Evolutionary conservation across 2,888 invertebrate species (phyloP), one percentile per base, ranked within the genome.

Genomic region (Nebria brevicollis): DNA sequence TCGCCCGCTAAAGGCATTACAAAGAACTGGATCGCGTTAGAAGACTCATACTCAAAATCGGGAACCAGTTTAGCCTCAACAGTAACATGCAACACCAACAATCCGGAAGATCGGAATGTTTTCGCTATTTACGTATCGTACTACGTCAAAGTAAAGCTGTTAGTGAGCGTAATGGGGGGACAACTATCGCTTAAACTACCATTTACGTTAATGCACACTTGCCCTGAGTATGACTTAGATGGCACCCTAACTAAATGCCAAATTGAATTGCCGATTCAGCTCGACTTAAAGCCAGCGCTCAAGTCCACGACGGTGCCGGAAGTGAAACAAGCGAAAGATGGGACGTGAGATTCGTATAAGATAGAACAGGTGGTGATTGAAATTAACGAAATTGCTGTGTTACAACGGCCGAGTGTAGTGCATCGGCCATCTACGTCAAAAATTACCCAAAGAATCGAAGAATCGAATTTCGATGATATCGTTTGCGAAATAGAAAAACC

Each of bases 81-180:
- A 0, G 91, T 92, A n/a, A 88, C 90, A 8, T 86, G 86, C 77
- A 86, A 89, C 8, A 87, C 87, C 68, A 90, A 88, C 84, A 91
- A 92, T 15, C 92, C 93, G 0, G 94, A 95, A 83, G 95, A 95
- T 84, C 92, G 96, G 82, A 96, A 96, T 88, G 96, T 95, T 0
- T 96, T 96, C 86, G 96, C 96, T 77, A 97, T 97, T 85, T 96
- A 96, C 89, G 96, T 97, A 10, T 96, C 96, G 0, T 97, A 97
- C 87, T 97, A 97, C 87, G 96, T 96, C 7, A 96, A 97, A 92
- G 94, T 96, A 0, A 96, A 96, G 89, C 90, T 96, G 0, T 91
- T 94, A 0, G 91, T 96, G 34, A 95, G 95, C 82, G 93, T 95
- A 2, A 95, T 96, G 92, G 95, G 95, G 0, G 95, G 95, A 1